Conservation (phyloP, 2,797 vertebrate species). For the Etheostoma nigrum region DNA sequence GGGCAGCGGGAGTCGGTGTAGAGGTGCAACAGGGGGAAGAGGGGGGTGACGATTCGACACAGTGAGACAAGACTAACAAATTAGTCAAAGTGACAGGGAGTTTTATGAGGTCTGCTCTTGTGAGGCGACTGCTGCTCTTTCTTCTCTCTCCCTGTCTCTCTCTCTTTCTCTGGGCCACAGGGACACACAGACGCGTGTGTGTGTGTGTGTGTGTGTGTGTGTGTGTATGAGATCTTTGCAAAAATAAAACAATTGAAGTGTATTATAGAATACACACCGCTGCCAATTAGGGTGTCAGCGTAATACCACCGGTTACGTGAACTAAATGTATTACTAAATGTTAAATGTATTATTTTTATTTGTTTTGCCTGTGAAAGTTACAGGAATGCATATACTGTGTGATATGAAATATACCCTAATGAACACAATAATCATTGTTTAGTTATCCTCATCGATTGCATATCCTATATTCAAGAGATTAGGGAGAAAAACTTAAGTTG, state of each 20-base stretch:
- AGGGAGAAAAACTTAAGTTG: too few species aligned
- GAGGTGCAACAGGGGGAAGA: constrained; percentile 61
- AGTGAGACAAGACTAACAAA: constrained; percentile 86
- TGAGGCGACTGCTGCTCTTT: constrained; percentile 71
- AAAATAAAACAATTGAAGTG: constrained; percentile 9
- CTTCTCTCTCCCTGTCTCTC: not conserved
- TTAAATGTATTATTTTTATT: too few species aligned
- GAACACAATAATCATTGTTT: too few species aligned
- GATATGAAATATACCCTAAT: too few species aligned
- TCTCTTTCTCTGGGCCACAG: constrained; percentile 59
- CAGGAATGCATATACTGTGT: too few species aligned
- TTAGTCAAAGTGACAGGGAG: constrained; percentile 85
- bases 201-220: constrained; percentile 19
- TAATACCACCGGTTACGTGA: too few species aligned
- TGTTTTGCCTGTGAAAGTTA: too few species aligned
- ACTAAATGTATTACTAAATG: too few species aligned
- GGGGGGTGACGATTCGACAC: constrained; percentile 76
- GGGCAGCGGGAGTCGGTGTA: constrained; percentile 55
- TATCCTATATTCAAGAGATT: too few species aligned
- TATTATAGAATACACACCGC: constrained; percentile 3
- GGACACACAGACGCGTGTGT: constrained; percentile 43
- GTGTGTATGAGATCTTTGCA: not conserved
- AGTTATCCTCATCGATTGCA: too few species aligned
- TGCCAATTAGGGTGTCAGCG: too few species aligned
- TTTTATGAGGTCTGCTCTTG: constrained; percentile 84